These are phyloP conservation scores for Athripsodes cinereus DNA, from an alignment of 2,888 invertebrate genomes.

Conservation along the genomic window DNA sequence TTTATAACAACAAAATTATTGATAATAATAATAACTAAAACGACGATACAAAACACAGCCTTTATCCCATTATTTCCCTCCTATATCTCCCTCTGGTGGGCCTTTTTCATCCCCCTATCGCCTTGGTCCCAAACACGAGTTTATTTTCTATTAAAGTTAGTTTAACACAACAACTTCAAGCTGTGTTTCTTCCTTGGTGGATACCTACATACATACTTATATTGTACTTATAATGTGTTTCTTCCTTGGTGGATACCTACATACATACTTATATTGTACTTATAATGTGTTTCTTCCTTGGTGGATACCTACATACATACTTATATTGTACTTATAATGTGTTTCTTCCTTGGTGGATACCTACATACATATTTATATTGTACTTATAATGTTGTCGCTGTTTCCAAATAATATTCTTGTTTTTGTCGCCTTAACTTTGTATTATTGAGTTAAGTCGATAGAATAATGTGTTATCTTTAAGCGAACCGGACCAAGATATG, in stretches of 20 bases:
- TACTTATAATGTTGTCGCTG: constrained; percentile 3
- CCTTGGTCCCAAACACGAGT: constrained; percentile 16
- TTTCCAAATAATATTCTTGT: constrained; percentile 18
- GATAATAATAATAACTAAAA: too few relatives aligned
- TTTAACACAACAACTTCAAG: constrained; percentile 7
- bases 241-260: background rate
- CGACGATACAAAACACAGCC: too few relatives aligned
- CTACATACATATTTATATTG: background rate
- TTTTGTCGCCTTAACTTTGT: constrained; percentile 16
- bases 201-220: background rate
- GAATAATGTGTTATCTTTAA: too few relatives aligned
- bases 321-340: too few relatives aligned
- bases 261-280: background rate
- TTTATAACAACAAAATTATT: too few relatives aligned
- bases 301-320: background rate
- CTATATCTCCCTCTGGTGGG: too few relatives aligned
- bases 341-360: background rate
- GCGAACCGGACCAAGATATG: too few relatives aligned
- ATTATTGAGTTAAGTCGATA: too few relatives aligned
- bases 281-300: background rate
- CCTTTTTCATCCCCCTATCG: too few relatives aligned
- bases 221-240: too few relatives aligned
- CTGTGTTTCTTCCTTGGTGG: background rate
- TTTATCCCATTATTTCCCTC: too few relatives aligned
- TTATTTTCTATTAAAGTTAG: constrained; percentile 27